Evolutionary conservation across 2,888 invertebrate species (phyloP), one percentile per base, ranked within the genome.

Genomic region (Spatulosminthurus flaviceps): DNA sequence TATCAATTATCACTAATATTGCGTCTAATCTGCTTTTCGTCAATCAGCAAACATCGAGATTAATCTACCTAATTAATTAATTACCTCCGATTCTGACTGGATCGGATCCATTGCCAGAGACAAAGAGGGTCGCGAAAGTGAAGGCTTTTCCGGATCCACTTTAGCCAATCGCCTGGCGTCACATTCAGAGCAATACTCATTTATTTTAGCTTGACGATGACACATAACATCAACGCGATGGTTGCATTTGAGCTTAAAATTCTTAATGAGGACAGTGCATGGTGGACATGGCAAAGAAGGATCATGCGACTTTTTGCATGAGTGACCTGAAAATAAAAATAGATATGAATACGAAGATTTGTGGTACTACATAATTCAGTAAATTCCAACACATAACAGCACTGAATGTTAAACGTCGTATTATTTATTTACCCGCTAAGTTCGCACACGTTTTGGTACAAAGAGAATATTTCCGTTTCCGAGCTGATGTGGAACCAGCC

Each of bases 101-200:
- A 74, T 24, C 7, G 60, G 74, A 74, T 74, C 61, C 43, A 74
- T 60, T 11, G 60, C 29, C 1, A 74, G 28, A 26, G 61, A 42
- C 4, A 26, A 64, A 2, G 24, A 4, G 2, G 43, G 74, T 22
- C 22, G 9, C 1, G 5, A 2, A 7, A 26, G 60, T 22, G 21
- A 9, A 24, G 22, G 9, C 22, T 26, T 64, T 64, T 22, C 24
- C 24, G 11, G 64, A 2, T 64, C 64, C 16, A 51, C 51, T 24
- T 64, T 64, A 2, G 16, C 64, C 26, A 64, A 16, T 64, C 64
- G 11, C 21, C 28, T 60, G 9, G 74, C 21, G 22, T 74, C 74
- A 61, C 74, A 74, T 74, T 74, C 74, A 19, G 74, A 74, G 29
- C 74, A 74, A 5, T 22, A 28, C 1, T 74, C 74, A 16, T 24